Evolutionary conservation across 2,888 invertebrate genomes (phyloP).

Genomic region (Hydraecia micacea): DNA sequence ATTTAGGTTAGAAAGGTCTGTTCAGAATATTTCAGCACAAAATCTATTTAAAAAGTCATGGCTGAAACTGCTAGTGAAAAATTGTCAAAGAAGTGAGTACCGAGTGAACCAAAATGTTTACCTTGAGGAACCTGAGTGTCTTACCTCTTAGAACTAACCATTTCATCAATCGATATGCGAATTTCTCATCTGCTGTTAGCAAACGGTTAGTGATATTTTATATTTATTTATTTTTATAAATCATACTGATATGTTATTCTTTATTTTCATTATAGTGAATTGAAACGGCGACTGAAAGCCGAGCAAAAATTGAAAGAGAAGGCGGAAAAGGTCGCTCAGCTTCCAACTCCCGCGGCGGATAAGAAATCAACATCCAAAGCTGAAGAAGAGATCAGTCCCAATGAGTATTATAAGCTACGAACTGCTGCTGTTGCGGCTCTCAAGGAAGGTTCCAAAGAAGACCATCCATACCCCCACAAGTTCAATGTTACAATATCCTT

Average conservation of each 20-base stretch:
- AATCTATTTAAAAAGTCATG: conserved; percentile 78
- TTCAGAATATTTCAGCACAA: conserved; percentile 22
- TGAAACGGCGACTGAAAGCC: conserved; percentile 97
- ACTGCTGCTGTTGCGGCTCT: conserved; percentile 94
- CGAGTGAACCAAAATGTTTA: conserved; percentile 77
- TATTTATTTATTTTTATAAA: conserved; percentile 41
- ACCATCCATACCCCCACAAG: conserved; percentile 99
- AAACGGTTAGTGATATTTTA: conserved; percentile 83
- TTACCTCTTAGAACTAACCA: conserved; percentile 73
- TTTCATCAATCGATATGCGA: conserved; percentile 73
- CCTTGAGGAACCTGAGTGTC: conserved; percentile 72
- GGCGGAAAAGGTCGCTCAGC: conserved; percentile 92
- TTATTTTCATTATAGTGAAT: conserved; percentile 93
- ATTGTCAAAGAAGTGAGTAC: conserved; percentile 93
- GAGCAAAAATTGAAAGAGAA: conserved; percentile 98
- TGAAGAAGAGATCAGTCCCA: conserved; percentile 96
- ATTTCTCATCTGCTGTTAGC: conserved; percentile 77
- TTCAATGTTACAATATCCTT: conserved; percentile 97
- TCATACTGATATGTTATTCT: conserved; percentile 70
- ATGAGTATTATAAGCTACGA: conserved; percentile 98
- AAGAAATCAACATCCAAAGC: conserved; percentile 81
- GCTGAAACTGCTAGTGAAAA: conserved; percentile 91
- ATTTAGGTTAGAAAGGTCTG: conserved; percentile 64
- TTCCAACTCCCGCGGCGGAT: conserved; percentile 78
- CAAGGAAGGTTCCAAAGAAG: conserved; percentile 92